These are phyloP conservation scores for Acleris emargana DNA, from an alignment of 2,888 invertebrate species.

Conservation along the genomic window DNA sequence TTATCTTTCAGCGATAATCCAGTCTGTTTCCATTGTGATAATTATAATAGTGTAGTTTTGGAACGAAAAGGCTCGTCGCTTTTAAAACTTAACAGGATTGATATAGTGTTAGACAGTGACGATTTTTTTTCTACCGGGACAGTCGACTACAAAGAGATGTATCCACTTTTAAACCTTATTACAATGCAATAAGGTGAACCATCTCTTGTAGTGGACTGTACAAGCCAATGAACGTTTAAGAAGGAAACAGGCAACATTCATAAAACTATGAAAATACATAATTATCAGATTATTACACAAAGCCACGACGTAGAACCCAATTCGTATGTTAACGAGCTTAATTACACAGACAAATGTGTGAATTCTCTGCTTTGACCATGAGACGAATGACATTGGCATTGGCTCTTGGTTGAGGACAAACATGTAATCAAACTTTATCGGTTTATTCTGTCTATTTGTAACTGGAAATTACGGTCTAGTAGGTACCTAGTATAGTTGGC, in stretches of 20 bases:
- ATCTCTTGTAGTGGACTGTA: no score
- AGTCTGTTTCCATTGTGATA: slow-evolving; percentile 8
- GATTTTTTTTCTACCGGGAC: background rate
- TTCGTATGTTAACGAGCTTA: slow-evolving; percentile 26
- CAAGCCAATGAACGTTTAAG: slow-evolving; percentile 14
- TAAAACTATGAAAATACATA: slow-evolving; percentile 21
- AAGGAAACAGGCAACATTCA: slow-evolving; percentile 14
- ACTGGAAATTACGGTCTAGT: no score
- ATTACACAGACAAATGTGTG: slow-evolving; percentile 39
- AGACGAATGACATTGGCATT: slow-evolving; percentile 59
- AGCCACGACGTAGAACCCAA: slow-evolving; percentile 6
- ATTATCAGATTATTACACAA: slow-evolving; percentile 20
- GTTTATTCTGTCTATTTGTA: no score
- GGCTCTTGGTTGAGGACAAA: slow-evolving; percentile 46
- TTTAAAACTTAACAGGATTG: no score
- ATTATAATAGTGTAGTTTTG: slow-evolving; percentile 1
- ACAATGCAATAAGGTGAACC: no score
- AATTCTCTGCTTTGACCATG: slow-evolving; percentile 52
- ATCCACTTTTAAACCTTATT: slow-evolving; percentile 2
- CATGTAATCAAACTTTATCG: no score
- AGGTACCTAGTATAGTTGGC: no score
- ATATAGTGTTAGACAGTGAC: no score
- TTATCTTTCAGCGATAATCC: slow-evolving; percentile 23
- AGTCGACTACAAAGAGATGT: no score
- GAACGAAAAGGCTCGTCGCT: no score